Evolutionary conservation across 2,888 invertebrate genomes (phyloP), one percentile per base, ranked within the genome.

Genomic region (Clistopyga incitator): DNA sequence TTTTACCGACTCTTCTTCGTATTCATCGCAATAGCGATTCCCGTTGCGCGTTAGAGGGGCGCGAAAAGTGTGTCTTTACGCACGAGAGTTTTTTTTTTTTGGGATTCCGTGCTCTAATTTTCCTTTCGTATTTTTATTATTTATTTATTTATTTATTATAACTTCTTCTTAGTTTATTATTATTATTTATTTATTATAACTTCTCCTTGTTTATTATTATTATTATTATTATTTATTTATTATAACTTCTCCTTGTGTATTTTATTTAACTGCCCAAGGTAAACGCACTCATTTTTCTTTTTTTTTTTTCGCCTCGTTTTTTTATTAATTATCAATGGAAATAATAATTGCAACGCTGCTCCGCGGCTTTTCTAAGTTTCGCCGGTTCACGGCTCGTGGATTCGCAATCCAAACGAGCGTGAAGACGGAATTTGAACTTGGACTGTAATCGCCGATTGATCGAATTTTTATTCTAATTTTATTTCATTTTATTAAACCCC

Each of bases 1-100:
- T 75, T 82, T 74, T 42, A 52, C 68, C 68, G 61, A 68, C 50
- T 78, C 59, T 82, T 34, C 38, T n/a, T 23, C 59, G 56, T 23
- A 25, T 20, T 4, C 29, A 13, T 11, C 54, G 61, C 54, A 50
- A 25, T 64, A 64, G 45, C 42, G n/a, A 64, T 78, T 78, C 70
- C 78, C 82, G 64, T 82, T 70, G 38, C 56, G 29, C 18, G 64
- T 18, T 64, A 52, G 10, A 23, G 56, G 25, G 25, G 10, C 42
- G n/a, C 10, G 56, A 34, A 29, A 52, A 70, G 64, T 50, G 77
- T 77, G 59, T 67, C 25, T 64, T n/a, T 11, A 72, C 56, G 45
- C 72, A 59, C 72, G 45, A 15, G 59, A 56, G 3, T 54, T 34
- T n/a, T 72, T 59, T 59, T 54, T 34, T n/a, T 72, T 59, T 59